Evolutionary conservation across 2,797 vertebrate species (phyloP).

Genomic region (Pipistrellus pygmaeus): DNA sequence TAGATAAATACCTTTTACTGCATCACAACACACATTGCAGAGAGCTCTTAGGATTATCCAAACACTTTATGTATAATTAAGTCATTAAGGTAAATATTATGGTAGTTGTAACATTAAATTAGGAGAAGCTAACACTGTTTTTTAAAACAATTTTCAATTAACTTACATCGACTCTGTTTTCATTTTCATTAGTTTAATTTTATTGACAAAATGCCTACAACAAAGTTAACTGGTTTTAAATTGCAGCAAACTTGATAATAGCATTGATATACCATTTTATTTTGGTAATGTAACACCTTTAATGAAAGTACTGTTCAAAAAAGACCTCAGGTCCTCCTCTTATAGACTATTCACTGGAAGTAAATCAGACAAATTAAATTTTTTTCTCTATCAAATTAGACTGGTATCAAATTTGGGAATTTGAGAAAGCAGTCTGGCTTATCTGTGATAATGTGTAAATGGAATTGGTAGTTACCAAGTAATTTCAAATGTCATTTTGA

Average conservation of each 20-base stretch:
- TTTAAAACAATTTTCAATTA: conserved; percentile 58
- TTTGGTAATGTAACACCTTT: neutral
- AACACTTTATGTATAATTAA: conserved; percentile 20
- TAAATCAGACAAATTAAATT: conserved; percentile 10
- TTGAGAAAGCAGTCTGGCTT: neutral
- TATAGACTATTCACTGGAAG: neutral
- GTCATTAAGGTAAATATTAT: conserved; percentile 48
- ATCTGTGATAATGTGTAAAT: neutral
- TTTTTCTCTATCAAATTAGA: neutral
- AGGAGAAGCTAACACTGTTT: conserved; percentile 10
- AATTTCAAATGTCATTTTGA: conserved; percentile 24
- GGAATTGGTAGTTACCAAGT: neutral
- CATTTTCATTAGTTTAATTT: conserved; percentile 61
- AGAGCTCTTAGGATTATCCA: neutral
- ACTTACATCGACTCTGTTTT: conserved; percentile 14
- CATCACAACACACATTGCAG: neutral
- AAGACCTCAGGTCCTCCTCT: neutral
- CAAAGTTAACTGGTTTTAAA: neutral
- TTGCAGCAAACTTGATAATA: neutral
- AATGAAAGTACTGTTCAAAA: neutral
- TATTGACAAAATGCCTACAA: neutral
- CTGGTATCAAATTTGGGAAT: neutral
- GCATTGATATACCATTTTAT: neutral
- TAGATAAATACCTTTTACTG: neutral
- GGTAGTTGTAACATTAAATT: conserved; percentile 17